These are phyloP conservation scores for Mesocricetus auratus DNA, from an alignment of 2,113 vertebrate species.

Conservation along the genomic window DNA sequence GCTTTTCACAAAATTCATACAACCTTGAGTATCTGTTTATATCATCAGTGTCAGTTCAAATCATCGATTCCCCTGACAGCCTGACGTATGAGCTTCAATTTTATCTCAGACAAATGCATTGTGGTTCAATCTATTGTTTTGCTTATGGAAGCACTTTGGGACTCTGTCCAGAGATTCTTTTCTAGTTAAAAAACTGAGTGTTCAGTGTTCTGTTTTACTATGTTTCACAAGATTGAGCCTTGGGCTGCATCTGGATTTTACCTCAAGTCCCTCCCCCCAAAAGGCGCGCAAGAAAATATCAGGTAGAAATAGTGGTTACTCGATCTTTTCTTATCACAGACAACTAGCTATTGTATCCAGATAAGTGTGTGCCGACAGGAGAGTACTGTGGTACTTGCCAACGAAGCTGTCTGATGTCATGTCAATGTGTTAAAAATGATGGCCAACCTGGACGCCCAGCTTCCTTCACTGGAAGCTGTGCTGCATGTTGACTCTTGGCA, in stretches of 20 bases:
- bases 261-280: background rate
- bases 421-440: conserved; percentile 23
- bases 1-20: conserved; percentile 20
- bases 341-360: conserved; percentile 27
- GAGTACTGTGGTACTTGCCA: background rate
- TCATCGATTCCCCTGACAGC: background rate
- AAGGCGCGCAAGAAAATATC: background rate
- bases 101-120: conserved; percentile 33
- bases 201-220: background rate
- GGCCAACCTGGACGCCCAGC: background rate
- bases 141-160: background rate
- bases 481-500: conserved; percentile 37
- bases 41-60: conserved; percentile 37
- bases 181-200: conserved; percentile 20
- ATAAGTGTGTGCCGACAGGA: background rate
- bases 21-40: conserved; percentile 25
- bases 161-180: conserved; percentile 10
- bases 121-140: background rate
- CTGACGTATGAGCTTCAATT: conserved; percentile 12
- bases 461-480: background rate
- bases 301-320: conserved; percentile 13
- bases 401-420: background rate
- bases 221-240: conserved; percentile 21
- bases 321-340: conserved; percentile 4
- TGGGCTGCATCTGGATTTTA: conserved; percentile 27